Evolutionary conservation across 2,113 vertebrate species (phyloP).

Genomic region (Noturus placidus): DNA sequence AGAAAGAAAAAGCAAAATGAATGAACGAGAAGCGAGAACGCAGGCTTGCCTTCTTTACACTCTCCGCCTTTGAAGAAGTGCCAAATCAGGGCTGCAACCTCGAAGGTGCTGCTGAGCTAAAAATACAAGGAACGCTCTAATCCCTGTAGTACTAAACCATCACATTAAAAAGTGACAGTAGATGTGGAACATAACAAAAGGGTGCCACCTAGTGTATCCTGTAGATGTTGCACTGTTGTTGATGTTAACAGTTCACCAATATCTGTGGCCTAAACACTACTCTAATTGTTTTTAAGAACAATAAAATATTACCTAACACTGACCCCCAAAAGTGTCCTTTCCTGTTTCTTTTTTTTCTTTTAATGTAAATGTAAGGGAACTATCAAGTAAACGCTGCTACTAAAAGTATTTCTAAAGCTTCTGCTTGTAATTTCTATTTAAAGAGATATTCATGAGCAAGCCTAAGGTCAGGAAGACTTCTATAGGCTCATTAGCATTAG

Average conservation of each 20-base stretch:
- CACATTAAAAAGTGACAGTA: neutral
- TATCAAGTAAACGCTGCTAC: neutral
- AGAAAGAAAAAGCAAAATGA: constrained; percentile 27
- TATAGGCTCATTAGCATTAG: neutral
- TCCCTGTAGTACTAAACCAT: constrained; percentile 25
- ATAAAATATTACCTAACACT: neutral
- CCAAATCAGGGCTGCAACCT: constrained; percentile 46
- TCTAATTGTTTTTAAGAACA: neutral
- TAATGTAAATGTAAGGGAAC: neutral
- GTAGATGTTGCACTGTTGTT: neutral
- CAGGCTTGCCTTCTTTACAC: constrained; percentile 28
- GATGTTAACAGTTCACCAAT: neutral
- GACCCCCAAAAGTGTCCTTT: neutral
- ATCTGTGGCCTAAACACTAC: neutral
- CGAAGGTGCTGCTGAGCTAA: constrained; percentile 46
- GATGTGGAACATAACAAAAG: constrained; percentile 26
- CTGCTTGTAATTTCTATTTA: neutral
- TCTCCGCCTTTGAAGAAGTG: constrained; percentile 45
- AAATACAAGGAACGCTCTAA: constrained; percentile 49
- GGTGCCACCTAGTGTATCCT: constrained; percentile 47
- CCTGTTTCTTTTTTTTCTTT: neutral
- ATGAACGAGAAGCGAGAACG: neutral
- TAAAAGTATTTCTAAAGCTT: neutral
- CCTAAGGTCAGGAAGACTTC: neutral
- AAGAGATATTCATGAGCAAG: neutral